Evolutionary conservation across 2,888 invertebrate species (phyloP), one percentile per base, ranked within the genome.

Genomic region (Acronicta aceris): DNA sequence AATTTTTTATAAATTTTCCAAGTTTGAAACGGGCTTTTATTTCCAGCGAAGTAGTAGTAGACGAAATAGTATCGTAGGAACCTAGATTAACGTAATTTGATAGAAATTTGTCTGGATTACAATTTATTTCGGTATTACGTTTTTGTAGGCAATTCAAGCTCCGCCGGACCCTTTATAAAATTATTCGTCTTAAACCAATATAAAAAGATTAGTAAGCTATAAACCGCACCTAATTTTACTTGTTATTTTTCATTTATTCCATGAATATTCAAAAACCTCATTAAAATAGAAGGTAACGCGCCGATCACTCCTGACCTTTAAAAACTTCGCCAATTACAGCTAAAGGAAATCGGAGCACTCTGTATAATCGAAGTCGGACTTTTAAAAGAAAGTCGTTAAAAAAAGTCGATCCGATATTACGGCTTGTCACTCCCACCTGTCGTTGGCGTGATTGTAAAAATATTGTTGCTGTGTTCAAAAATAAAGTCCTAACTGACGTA

Each of bases 361-460:
- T 84, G 81, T 87, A 81, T 80, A 78, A 78, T 79, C 75, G 79
- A 76, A 67, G 75, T 82, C 78, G 82, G 79, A 84, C 80, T 82
- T 79, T 84, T 80, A 81, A 82, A 84, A 81, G 81, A 84, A 85
- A 85, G 82, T 83, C 76, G 75, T 79, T 82, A 73, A 79, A 85
- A 30, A 83, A 84, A 78, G 80, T 67, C 71, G 81, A 83, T 80
- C 79, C 81, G 81, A 86, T 86, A 88, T 85, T 81, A 81, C 77
- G 68, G 80, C 84, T 86, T 91, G 84, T 74, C 78, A 76, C 81
- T 83, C 83, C 86, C 92, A 89, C 84, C 93, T 90, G 92, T 82
- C 89, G 85, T 71, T 82, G 83, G 83, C 84, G 85, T 91, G 89
- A 92, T 93, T 91, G 87, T 88, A 80, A 88, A 87, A 87, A 88